Evolutionary conservation across 2,888 invertebrate species (phyloP).

Genomic region (Trileptium ribeirensis): DNA sequence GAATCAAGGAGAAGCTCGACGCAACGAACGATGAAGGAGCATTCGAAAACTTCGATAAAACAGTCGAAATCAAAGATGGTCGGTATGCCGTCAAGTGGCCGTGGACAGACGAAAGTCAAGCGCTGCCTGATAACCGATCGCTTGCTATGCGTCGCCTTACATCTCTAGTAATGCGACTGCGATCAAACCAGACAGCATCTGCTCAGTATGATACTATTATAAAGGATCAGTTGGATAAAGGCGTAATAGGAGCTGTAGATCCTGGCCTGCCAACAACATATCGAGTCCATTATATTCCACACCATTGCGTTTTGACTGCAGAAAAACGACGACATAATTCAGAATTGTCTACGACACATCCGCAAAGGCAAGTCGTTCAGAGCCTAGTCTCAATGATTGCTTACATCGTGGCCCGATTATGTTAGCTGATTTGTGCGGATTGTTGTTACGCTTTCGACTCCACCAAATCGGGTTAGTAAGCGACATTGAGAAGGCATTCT

Average conservation of each 20-base stretch:
- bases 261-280: not conserved
- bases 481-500: conserved; percentile 15
- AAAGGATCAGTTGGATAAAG: conserved; percentile 16
- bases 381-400: conserved; percentile 29
- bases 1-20: not conserved
- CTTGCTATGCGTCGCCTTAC: not conserved
- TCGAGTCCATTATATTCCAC: conserved; percentile 31
- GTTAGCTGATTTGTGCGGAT: conserved; percentile 23
- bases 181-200: not conserved
- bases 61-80: not conserved
- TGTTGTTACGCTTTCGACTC: conserved; percentile 24
- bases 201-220: conserved; percentile 21
- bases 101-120: not conserved
- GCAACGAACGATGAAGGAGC: not conserved
- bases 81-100: not conserved
- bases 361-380: not conserved
- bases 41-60: not conserved
- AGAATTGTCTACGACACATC: conserved; percentile 36
- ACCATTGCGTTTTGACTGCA: conserved; percentile 32
- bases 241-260: conserved; percentile 21
- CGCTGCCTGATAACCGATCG: not conserved
- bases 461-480: conserved; percentile 10
- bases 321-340: conserved; percentile 33
- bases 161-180: not conserved
- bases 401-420: conserved; percentile 29